A percentile compares a stretch with the other conserved stretches of the same genome.
phyloP scores from a whole-genome alignment of 2,888 invertebrate genomes.

The Noctua pronuba region DNA sequence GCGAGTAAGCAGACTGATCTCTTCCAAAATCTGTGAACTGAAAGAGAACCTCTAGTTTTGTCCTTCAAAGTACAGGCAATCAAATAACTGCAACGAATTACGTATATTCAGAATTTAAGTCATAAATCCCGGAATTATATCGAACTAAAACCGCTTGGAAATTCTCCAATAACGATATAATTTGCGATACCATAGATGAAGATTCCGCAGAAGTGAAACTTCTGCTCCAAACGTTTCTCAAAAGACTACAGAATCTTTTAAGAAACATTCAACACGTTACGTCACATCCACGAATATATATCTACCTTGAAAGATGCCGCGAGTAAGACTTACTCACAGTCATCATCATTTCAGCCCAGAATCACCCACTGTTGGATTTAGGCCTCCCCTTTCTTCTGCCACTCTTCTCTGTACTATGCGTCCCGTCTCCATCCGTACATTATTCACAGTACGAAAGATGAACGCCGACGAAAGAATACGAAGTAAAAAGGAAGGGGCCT shows the following conservation, averaged over 20 bases:
- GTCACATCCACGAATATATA: neutral
- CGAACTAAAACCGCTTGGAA: conserved; percentile 56
- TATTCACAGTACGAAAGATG: too few species aligned
- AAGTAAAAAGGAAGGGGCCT: too few species aligned
- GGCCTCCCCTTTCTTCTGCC: too few species aligned
- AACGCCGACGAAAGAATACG: too few species aligned
- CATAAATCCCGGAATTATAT: conserved; percentile 37
- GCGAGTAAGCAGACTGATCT: neutral
- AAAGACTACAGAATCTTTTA: neutral
- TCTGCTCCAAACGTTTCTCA: neutral
- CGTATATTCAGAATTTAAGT: conserved; percentile 9
- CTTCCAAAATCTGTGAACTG: neutral
- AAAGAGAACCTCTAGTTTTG: neutral
- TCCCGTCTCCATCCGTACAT: too few species aligned
- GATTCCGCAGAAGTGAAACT: conserved; percentile 8
- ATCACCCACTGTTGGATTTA: too few species aligned
- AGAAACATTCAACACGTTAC: neutral
- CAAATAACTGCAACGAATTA: conserved; percentile 7
- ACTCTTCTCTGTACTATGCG: neutral
- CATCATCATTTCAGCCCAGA: too few species aligned
- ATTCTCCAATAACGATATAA: conserved; percentile 61
- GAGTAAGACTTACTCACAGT: neutral
- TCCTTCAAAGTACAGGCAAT: neutral
- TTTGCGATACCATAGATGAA: conserved; percentile 41
- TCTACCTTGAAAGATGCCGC: neutral